These are phyloP conservation scores for Okamejei kenojei DNA, from an alignment of 2,797 vertebrate genomes.

Conservation along the genomic window DNA sequence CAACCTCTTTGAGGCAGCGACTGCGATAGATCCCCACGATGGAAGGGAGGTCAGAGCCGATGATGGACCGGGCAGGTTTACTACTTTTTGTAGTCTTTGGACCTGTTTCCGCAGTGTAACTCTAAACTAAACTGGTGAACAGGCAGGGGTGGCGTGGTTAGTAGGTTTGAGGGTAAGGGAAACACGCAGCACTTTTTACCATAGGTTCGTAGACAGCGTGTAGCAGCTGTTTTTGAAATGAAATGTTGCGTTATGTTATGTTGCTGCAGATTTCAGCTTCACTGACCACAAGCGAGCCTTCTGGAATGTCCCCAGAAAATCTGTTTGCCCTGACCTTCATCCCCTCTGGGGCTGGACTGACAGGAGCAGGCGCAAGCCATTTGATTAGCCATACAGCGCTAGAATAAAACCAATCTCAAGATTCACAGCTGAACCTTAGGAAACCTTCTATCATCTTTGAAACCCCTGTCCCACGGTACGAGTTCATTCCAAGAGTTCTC, in stretches of 20 bases:
- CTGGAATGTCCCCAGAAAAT: slow-evolving; percentile 65
- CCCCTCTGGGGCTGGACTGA: slow-evolving; percentile 68
- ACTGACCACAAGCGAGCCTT: slow-evolving; percentile 62
- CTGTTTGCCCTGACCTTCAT: slow-evolving; percentile 72
- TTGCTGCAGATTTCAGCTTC: slow-evolving; percentile 73
- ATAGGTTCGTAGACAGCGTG: slow-evolving; percentile 74
- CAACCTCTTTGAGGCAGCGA: too few species aligned
- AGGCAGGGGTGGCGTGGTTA: slow-evolving; percentile 29
- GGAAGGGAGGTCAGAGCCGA: too few species aligned
- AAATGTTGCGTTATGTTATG: slow-evolving; percentile 70
- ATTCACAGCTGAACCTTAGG: slow-evolving; percentile 62
- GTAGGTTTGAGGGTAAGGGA: slow-evolving; percentile 63
- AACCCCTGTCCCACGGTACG: too few species aligned
- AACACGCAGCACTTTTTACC: slow-evolving; percentile 64
- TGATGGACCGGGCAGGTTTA: too few species aligned
- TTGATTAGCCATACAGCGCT: slow-evolving; percentile 71
- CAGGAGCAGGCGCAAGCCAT: slow-evolving; percentile 69
- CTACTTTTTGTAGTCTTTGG: too few species aligned
- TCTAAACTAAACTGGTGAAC: background rate
- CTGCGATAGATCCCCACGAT: too few species aligned
- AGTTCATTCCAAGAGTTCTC: too few species aligned
- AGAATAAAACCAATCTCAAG: slow-evolving; percentile 79
- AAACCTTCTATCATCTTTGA: slow-evolving; percentile 58
- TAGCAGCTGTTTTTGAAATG: slow-evolving; percentile 68
- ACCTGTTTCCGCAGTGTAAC: too few species aligned